Base-by-base conservation (phyloP, 1,140 invertebrate species). In the Aphaenogaster floridana region DNA sequence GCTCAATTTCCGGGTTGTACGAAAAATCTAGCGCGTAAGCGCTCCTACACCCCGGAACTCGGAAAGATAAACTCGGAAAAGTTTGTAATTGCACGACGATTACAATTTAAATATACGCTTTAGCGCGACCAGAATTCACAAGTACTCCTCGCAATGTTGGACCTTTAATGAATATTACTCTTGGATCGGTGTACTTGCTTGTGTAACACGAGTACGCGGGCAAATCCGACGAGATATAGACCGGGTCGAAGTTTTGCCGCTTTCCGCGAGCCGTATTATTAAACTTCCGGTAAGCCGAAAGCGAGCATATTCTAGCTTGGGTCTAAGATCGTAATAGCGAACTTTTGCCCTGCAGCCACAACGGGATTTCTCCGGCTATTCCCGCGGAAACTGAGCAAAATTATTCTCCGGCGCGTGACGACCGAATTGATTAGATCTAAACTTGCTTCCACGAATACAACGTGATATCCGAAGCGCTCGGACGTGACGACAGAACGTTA, bases 341-440 rank as follows among this genome's bases (percentile, higher is more conserved):
- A 90, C 88, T 90, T 89, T 88, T 63, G 74, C 48, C 68, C 66
- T 17, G 84, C 13, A 63, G 64, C 77, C 81, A 74, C 71, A 34
- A 50, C 84, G 77, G 57, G 85, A 78, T 87, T 83, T 83, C 77
- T 63, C 45, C 17, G 42, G 52, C 68, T 52, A 61, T 76, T 71
- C 64, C 50, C 54, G 8, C 50, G 78, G 63, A 80, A 90, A 89
- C 84, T 78, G 34, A 28, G 61, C 64, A 39, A 84, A 87, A 90
- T 87, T 89, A 90, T 90, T 90, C 88, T 71, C 28, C 52, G 45
- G 83, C 52, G 28, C 76, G 69, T 81, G 84, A 89, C 83, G 80
- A 87, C 64, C 64, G 72, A 90, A 89, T 89, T 89, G 88, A 90
- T 90, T 89, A 90, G 71, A 90, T 87, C 88, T 87, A 76, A 90